Conservation (phyloP, 37 sponge, comb jelly and placozoan species). For the Spongia lamella region DNA sequence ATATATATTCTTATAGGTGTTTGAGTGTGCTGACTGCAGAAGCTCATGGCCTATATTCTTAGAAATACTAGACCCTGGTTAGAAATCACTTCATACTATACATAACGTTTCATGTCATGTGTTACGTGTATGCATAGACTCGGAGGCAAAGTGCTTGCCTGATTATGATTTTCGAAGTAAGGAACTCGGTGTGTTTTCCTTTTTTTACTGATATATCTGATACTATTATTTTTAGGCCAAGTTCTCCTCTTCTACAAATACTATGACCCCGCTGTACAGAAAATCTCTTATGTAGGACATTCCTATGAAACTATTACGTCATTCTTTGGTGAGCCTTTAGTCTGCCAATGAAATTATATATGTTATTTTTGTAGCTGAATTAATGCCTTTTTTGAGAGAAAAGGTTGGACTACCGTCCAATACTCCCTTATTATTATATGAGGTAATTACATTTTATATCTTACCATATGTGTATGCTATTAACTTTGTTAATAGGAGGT, state of each 20-base stretch:
- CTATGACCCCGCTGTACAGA: slow-evolving; percentile 65
- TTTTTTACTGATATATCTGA: background rate
- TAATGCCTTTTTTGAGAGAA: slow-evolving; percentile 60
- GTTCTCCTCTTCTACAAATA: slow-evolving; percentile 90
- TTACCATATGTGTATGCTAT: no score
- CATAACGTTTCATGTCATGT: background rate
- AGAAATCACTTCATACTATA: background rate
- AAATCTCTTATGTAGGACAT: slow-evolving; percentile 70
- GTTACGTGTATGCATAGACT: slow-evolving; percentile 18
- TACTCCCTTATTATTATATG: slow-evolving; percentile 67
- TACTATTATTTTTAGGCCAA: slow-evolving; percentile 21
- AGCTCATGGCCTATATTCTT: slow-evolving; percentile 58
- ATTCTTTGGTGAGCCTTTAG: slow-evolving; percentile 54
- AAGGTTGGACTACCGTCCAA: slow-evolving; percentile 50
- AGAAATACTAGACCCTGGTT: slow-evolving; percentile 65
- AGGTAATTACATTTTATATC: slow-evolving; percentile 39
- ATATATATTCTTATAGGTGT: slow-evolving; percentile 36
- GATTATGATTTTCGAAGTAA: slow-evolving; percentile 52
- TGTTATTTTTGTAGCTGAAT: slow-evolving; percentile 31
- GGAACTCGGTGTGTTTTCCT: background rate
- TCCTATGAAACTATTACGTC: slow-evolving; percentile 40
- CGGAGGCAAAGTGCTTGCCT: slow-evolving; percentile 12
- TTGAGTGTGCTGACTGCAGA: slow-evolving; percentile 58
- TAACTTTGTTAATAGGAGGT: slow-evolving; percentile 53
- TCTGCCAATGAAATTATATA: background rate